Conservation (phyloP, 2,888 invertebrate genomes). For the Gerris lacustris region DNA sequence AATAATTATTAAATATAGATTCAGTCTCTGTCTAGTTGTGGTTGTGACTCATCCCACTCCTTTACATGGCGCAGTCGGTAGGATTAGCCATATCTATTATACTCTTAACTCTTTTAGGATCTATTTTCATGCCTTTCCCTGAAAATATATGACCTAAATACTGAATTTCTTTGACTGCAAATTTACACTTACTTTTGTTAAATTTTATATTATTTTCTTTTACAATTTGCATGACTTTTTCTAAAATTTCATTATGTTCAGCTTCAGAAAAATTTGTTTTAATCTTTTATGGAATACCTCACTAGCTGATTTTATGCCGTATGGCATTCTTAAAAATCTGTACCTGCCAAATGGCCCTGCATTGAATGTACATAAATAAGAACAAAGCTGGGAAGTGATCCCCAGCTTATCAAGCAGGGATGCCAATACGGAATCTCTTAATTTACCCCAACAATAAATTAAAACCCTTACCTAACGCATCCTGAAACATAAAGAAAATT, state of each 20-base stretch:
- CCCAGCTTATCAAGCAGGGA: too few relatives aligned
- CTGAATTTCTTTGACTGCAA: slow-evolving; percentile 4
- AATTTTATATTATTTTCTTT: slow-evolving; percentile 13
- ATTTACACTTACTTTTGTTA: slow-evolving; percentile 12
- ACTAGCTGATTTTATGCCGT: slow-evolving; percentile 11
- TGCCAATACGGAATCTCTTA: too few relatives aligned
- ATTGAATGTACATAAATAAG: background rate
- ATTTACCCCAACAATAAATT: too few relatives aligned
- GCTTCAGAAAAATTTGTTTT: slow-evolving; percentile 7
- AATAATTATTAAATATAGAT: too few relatives aligned
- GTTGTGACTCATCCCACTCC: too few relatives aligned
- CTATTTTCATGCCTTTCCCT: slow-evolving; percentile 4
- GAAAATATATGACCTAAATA: slow-evolving; percentile 16
- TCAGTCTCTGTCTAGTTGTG: too few relatives aligned
- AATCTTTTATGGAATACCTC: slow-evolving; percentile 11
- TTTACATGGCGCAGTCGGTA: too few relatives aligned
- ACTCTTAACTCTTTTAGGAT: slow-evolving; percentile 10
- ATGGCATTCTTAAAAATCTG: slow-evolving; percentile 14
- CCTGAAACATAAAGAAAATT: too few relatives aligned
- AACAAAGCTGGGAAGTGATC: too few relatives aligned
- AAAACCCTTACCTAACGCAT: too few relatives aligned
- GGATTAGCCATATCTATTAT: slow-evolving; percentile 7
- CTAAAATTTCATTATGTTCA: slow-evolving; percentile 10
- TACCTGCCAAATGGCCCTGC: slow-evolving; percentile 9
- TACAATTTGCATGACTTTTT: slow-evolving; percentile 12